Percentiles rank a stretch among this genome's conserved stretches.
Conservation (phyloP, 2,113 vertebrate genomes). For the Xiphophorus hellerii region DNA sequence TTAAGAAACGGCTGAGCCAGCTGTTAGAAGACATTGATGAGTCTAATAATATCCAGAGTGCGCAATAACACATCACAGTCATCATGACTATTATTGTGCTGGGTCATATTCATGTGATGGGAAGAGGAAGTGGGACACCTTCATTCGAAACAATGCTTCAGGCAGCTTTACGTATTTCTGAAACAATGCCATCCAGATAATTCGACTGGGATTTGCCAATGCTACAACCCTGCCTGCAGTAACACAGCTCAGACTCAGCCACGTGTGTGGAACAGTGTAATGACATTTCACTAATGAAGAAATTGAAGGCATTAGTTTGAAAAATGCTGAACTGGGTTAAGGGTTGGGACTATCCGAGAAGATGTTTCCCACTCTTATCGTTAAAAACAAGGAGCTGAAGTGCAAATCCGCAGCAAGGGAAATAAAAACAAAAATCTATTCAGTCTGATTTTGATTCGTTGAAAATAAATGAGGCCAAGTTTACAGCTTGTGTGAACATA, state of each 20-base stretch:
- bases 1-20: constrained; percentile 15
- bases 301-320: constrained; percentile 64
- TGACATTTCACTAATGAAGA: constrained; percentile 73
- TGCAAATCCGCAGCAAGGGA: constrained; percentile 10
- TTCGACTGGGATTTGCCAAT: background rate
- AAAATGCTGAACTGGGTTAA: constrained; percentile 69
- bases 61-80: constrained; percentile 39
- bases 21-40: constrained; percentile 23
- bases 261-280: constrained; percentile 54
- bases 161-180: constrained; percentile 30
- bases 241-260: constrained; percentile 36
- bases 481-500: constrained; percentile 16
- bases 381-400: background rate
- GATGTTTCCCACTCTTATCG: constrained; percentile 9
- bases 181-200: constrained; percentile 1
- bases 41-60: constrained; percentile 34
- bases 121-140: constrained; percentile 66
- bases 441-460: constrained; percentile 58
- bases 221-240: background rate
- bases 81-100: constrained; percentile 46
- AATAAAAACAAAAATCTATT: constrained; percentile 26
- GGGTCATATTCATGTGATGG: constrained; percentile 70
- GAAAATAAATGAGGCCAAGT: constrained; percentile 65
- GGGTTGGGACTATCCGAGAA: constrained; percentile 39
- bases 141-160: constrained; percentile 36